Evolutionary conservation across 2,888 invertebrate species (phyloP).

Genomic region (Conus canariensis): DNA sequence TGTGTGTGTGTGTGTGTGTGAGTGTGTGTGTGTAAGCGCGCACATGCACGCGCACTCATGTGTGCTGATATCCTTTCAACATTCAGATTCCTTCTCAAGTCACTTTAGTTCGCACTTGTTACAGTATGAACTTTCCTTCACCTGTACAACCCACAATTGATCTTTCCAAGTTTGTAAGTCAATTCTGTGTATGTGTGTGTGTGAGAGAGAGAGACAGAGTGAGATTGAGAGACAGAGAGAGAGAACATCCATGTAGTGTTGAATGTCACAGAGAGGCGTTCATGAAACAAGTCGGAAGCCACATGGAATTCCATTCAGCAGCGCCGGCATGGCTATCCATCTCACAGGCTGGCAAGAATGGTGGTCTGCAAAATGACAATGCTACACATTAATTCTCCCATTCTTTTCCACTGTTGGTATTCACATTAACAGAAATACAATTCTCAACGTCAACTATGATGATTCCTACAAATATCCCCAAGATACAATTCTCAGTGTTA

Average conservation of each 20-base stretch:
- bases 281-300: not conserved
- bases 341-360: not conserved
- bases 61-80: not conserved
- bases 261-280: too few species aligned
- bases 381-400: too few species aligned
- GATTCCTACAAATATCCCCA: too few species aligned
- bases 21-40: slow-evolving; percentile 1
- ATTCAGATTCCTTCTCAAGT: not conserved
- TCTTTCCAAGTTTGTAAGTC: not conserved
- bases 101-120: not conserved
- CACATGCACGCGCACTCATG: too few species aligned
- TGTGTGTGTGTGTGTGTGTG: slow-evolving; percentile 11
- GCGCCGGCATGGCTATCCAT: not conserved
- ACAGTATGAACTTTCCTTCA: not conserved
- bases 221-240: too few species aligned
- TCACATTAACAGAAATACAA: too few species aligned
- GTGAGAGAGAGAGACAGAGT: not conserved
- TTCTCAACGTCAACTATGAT: too few species aligned
- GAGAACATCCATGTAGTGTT: too few species aligned
- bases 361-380: too few species aligned
- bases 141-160: not conserved
- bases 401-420: too few species aligned
- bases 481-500: too few species aligned
- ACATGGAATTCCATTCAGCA: not conserved
- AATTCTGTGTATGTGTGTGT: not conserved